Evolutionary conservation across 1,140 invertebrate species (phyloP), one percentile per base, ranked within the genome.

Genomic region (Leptopilina boulardi): DNA sequence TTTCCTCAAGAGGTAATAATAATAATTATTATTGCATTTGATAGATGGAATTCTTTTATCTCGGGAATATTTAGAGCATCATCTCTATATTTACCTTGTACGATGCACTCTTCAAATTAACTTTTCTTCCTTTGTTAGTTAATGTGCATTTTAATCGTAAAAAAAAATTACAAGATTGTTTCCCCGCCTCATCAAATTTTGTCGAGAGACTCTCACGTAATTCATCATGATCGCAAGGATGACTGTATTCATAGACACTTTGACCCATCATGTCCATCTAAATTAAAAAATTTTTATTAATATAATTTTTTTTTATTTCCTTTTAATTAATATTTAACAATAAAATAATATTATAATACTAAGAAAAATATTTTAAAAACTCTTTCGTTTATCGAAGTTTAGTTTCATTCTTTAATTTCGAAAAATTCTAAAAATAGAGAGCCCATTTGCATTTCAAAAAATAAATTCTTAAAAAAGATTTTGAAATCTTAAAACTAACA

Each of bases 181-280:
- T 87, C 79, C 89, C 88, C 42, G 88, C 80, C 26, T 91, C 91
- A 1, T 47, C 56, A 4, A 92, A 87, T 77, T 94, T 95, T 30
- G 91, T 83, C 0, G 92, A 91, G 3, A 98, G 91, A 18, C 96
- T 94, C 75, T 98, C 95, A 70, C 94, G 94, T 15, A 99, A 94
- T 89, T 99, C 97, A 47, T 96, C 96, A 86, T 99, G 97, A 90
- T 99, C 98, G 87, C 97, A 98, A 9, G 97, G 97, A 91, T 99
- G 98, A 72, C 94, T 95, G 86, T 98, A 98, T 81, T 99, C 98
- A 91, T 95, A 98, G 38, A 99, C 94, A 88, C 95, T 98, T 83
- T 98, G 96, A 1, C 98, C 98, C 93, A 98, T 95, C 88, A 98
- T 94, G 88, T 99, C 97, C 91, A 98, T 95, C 97, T 98, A 90